Conservation (phyloP, 2,797 vertebrate species). For the Enteromius treurensis region DNA sequence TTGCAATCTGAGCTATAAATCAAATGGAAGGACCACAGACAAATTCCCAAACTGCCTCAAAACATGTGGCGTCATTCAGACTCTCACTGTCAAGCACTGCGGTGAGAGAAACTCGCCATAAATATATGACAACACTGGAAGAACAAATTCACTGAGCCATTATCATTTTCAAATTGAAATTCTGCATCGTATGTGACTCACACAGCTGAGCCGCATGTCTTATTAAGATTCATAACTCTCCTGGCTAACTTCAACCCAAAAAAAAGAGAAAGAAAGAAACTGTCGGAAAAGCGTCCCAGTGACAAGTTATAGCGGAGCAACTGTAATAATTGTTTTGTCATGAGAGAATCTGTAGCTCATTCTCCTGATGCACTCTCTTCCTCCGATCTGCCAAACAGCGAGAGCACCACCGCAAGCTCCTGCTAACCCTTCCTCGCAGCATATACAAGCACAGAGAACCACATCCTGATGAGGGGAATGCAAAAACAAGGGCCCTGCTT, state of each 20-base stretch:
- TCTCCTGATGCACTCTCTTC: constrained; percentile 77
- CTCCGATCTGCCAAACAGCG: constrained; percentile 71
- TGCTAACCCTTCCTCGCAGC: constrained; percentile 74
- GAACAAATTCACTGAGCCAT: constrained; percentile 62
- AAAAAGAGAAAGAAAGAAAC: not conserved
- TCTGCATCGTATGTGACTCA: constrained; percentile 66
- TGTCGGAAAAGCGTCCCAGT: constrained; percentile 50
- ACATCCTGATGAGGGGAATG: constrained; percentile 80
- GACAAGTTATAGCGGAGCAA: constrained; percentile 63
- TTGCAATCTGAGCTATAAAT: constrained; percentile 67
- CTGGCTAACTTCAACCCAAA: constrained; percentile 57
- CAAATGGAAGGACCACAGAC: constrained; percentile 66
- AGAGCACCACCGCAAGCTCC: constrained; percentile 75
- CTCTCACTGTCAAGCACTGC: constrained; percentile 64
- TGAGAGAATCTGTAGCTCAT: constrained; percentile 73
- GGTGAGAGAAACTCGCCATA: constrained; percentile 63
- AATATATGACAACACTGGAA: constrained; percentile 66
- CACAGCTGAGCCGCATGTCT: constrained; percentile 47
- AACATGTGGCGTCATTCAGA: constrained; percentile 62
- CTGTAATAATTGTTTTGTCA: constrained; percentile 76
- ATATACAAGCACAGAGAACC: constrained; percentile 79
- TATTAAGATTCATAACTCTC: constrained; percentile 60
- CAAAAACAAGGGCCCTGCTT: constrained; percentile 73
- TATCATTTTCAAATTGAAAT: constrained; percentile 66
- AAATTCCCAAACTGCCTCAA: constrained; percentile 59